Evolutionary conservation across 2,888 invertebrate species (phyloP), one percentile per base, ranked within the genome.

Genomic region (Byasa hedistus): DNA sequence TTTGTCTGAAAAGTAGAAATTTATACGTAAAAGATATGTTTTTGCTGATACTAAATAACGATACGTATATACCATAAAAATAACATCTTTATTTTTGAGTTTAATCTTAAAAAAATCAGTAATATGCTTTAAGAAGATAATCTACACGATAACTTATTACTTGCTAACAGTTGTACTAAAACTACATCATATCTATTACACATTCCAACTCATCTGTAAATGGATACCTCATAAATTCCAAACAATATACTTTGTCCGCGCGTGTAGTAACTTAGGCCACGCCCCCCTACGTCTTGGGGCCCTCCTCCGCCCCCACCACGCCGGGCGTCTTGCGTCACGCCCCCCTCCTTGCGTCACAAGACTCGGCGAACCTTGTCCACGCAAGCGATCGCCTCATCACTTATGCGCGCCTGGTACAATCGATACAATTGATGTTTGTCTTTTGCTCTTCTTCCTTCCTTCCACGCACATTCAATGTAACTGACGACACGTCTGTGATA

Each of bases 211-310:
- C 54, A 27, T 60, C 55, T 22, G 56, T 22, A 57, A 65, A 51
- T 51, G 59, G 44, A 55, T 55, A 55, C 39, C n/a, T 64, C 51
- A 64, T 48, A 48, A 65, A 44, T 65, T 64, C 27, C 44, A 58
- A 64, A 64, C 65, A 56, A 48, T 57, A 51, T 52, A 27, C 55
- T 27, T 39, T 55, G 66, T 56, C 61, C 60, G 60, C 66, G 64
- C 57, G 56, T 23, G 58, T 39, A 58, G 57, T 70, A 83, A 85
- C 85, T 86, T 85, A 81, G 24, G 79, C 84, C 75, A 76, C 87
- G 84, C 88, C 88, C 72, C 66, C 24, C 69, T 66, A 73, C 79
- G 81, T 86, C 87, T 88, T 87, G n/a, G 75, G 74, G 72, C 79
- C 78, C 78, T 72, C 74, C 77, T 69, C 64, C 70, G 57, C 72